Evolutionary conservation across 2,797 vertebrate genomes (phyloP).

Genomic region (Enteromius argenteus): DNA sequence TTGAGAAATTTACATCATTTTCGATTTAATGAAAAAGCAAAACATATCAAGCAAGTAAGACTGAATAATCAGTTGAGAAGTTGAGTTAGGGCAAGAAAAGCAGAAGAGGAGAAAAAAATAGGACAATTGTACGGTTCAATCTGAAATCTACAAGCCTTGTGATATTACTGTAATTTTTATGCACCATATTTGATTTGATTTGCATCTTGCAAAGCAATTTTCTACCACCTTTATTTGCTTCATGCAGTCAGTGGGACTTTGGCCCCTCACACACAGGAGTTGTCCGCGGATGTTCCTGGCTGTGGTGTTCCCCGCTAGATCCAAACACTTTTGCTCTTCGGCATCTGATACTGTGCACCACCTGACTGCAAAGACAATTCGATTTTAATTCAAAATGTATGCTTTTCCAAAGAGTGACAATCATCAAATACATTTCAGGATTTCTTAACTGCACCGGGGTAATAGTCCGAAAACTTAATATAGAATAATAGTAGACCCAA

Average conservation of each 20-base stretch:
- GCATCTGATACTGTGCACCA: slow-evolving; percentile 80
- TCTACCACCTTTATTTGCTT: slow-evolving; percentile 79
- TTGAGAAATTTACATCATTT: not conserved
- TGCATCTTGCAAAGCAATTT: not conserved
- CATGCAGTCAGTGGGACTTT: slow-evolving; percentile 78
- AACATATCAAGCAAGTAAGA: not conserved
- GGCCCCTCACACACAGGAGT: slow-evolving; percentile 75
- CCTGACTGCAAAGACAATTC: slow-evolving; percentile 70
- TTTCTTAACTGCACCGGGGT: not conserved
- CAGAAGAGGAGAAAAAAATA: not conserved
- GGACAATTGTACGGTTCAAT: not conserved
- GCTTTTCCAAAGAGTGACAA: not conserved
- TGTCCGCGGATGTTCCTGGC: slow-evolving; percentile 74
- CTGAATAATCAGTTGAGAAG: not conserved
- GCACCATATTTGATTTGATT: not conserved
- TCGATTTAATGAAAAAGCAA: not conserved
- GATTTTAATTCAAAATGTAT: not conserved
- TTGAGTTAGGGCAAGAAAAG: not conserved
- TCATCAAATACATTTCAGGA: not conserved
- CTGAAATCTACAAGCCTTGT: not conserved
- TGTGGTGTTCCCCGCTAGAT: slow-evolving; percentile 77
- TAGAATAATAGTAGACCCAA: not conserved
- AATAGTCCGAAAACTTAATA: not conserved
- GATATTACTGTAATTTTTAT: not conserved
- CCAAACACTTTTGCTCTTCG: slow-evolving; percentile 82